Evolutionary conservation across 1,140 invertebrate genomes (phyloP).

Genomic region (Phthorimaea operculella): DNA sequence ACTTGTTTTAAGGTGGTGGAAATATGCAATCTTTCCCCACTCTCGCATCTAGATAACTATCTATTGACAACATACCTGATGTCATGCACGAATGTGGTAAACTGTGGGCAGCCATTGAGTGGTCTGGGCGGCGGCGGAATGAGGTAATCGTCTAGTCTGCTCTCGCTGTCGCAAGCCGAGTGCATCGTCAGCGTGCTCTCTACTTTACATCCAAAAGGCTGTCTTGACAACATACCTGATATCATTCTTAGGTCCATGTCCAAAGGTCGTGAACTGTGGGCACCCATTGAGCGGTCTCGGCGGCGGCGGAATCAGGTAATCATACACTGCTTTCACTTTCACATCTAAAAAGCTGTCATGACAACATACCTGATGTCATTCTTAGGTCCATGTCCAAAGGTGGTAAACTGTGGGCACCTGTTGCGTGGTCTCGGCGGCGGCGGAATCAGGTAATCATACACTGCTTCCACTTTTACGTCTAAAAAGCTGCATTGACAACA

Average conservation of each 20-base stretch:
- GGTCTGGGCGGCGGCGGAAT: constrained; percentile 70
- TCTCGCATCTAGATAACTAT: too few species aligned
- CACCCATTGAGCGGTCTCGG: constrained; percentile 63
- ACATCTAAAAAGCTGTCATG: too few species aligned
- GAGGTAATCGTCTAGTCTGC: constrained; percentile 67
- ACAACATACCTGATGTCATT: constrained; percentile 45
- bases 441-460: constrained; percentile 70
- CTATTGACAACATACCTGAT: constrained; percentile 44
- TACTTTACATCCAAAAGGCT: too few species aligned
- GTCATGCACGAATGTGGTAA: constrained; percentile 58
- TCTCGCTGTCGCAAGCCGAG: constrained; percentile 48
- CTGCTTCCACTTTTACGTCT: constrained; percentile 41
- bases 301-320: constrained; percentile 70
- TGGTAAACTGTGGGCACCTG: constrained; percentile 53
- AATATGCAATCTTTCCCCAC: too few species aligned
- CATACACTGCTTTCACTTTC: constrained; percentile 59
- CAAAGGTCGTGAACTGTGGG: constrained; percentile 57
- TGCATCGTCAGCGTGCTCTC: constrained; percentile 59
- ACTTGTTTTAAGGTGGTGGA: too few species aligned
- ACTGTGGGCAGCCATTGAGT: constrained; percentile 49
- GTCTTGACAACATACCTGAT: constrained; percentile 44
- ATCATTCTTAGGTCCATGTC: too few species aligned
- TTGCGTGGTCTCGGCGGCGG: constrained; percentile 68
- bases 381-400: constrained; percentile 59
- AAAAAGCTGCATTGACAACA: too few species aligned